A percentile compares a stretch with the other conserved stretches of the same genome.
phyloP scores from a whole-genome alignment of 2,113 vertebrate species.

The Nymphicus hollandicus region DNA sequence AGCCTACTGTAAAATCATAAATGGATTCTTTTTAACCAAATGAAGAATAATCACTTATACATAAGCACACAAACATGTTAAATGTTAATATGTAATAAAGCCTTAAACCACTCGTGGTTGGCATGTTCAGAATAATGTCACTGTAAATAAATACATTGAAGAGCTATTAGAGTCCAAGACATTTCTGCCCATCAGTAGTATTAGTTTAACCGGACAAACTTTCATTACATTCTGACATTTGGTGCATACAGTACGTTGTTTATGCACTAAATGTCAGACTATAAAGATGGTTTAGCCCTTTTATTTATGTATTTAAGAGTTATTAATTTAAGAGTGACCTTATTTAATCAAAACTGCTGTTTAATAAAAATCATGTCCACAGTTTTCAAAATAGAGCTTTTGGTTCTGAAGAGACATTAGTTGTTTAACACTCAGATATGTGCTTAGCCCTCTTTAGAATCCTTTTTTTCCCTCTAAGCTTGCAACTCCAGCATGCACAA shows the following conservation, averaged over 20 bases:
- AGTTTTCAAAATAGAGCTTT: conserved; percentile 59
- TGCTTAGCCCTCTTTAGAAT: conserved; percentile 68
- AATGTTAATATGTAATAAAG: conserved; percentile 55
- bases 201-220: conserved; percentile 25
- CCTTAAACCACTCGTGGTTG: conserved; percentile 31
- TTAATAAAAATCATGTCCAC: conserved; percentile 45
- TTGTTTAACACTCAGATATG: conserved; percentile 53
- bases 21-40: conserved; percentile 70
- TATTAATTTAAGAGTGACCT: conserved; percentile 61
- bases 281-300: conserved; percentile 42
- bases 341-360: conserved; percentile 69
- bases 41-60: conserved; percentile 60
- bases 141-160: conserved; percentile 28
- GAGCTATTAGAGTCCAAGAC: conserved; percentile 32
- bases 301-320: conserved; percentile 50
- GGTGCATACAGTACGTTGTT: background rate
- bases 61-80: conserved; percentile 32
- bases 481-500: conserved; percentile 69
- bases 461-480: conserved; percentile 57
- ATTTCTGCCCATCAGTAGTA: conserved; percentile 37
- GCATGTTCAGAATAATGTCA: conserved; percentile 34
- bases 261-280: conserved; percentile 26
- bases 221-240: background rate
- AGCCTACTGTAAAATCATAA: conserved; percentile 61
- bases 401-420: conserved; percentile 47